Conservation (phyloP, 2,888 invertebrate species). For the Linnaemya vulpina region DNA sequence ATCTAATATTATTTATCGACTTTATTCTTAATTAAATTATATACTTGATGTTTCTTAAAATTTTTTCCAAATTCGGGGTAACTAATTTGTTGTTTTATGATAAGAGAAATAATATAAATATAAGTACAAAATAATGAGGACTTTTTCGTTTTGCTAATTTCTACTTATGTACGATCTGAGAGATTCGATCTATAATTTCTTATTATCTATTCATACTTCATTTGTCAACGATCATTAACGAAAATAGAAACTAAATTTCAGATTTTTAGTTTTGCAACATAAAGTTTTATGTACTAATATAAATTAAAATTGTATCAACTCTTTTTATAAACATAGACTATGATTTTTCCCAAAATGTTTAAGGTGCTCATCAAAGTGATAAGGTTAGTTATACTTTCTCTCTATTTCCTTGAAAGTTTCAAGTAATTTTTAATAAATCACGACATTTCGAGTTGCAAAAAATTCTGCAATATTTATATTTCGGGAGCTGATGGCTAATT, state of each 20-base stretch:
- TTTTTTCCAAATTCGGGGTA: background rate
- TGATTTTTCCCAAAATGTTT: background rate
- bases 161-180: background rate
- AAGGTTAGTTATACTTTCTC: background rate
- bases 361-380: background rate
- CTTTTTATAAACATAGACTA: background rate
- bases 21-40: background rate
- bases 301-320: background rate
- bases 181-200: no score
- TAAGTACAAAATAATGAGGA: background rate
- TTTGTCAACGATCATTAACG: background rate
- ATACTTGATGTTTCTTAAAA: background rate
- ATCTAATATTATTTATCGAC: slow-evolving; percentile 3
- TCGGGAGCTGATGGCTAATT: no score
- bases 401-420: background rate
- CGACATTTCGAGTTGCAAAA: no score
- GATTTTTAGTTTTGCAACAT: background rate
- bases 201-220: no score
- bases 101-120: background rate
- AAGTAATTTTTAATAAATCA: no score
- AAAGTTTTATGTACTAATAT: background rate
- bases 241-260: background rate
- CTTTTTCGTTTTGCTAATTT: background rate
- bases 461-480: no score
- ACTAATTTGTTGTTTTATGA: background rate